Conservation (phyloP, 2,888 invertebrate genomes). For the Pachydiplax longipennis region DNA sequence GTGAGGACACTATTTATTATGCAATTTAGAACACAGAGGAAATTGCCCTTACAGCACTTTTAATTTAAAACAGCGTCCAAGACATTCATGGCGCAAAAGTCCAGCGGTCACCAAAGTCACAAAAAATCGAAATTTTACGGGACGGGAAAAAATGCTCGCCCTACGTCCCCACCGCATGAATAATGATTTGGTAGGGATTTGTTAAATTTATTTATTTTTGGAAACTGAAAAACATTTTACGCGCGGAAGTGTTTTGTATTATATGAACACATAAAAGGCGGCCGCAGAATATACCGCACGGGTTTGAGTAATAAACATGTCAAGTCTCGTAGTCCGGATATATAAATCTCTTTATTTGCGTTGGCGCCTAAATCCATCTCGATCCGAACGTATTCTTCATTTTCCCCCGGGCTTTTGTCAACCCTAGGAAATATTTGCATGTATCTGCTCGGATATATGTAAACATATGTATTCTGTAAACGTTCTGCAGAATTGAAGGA, state of each 20-base stretch:
- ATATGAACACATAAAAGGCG: background rate
- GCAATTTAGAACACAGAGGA: background rate
- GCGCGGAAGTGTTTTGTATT: background rate
- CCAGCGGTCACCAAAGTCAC: background rate
- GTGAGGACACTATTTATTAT: background rate
- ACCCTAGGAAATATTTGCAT: too few species aligned
- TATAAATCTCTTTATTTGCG: background rate
- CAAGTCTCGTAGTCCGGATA: background rate
- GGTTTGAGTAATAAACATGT: background rate
- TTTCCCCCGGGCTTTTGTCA: background rate
- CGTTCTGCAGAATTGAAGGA: too few species aligned
- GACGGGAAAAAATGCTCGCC: background rate
- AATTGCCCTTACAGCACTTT: background rate
- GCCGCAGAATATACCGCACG: background rate
- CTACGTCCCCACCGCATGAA: background rate
- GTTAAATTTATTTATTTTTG: background rate
- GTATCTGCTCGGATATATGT: too few species aligned
- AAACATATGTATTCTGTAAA: too few species aligned
- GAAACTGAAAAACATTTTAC: background rate
- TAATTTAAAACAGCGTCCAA: background rate
- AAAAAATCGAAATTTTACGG: background rate
- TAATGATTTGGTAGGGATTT: background rate
- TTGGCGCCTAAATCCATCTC: background rate
- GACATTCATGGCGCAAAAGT: background rate
- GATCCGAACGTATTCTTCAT: background rate